Base-by-base conservation (phyloP, 2,113 vertebrate genomes). In the Desmodus rotundus region DNA sequence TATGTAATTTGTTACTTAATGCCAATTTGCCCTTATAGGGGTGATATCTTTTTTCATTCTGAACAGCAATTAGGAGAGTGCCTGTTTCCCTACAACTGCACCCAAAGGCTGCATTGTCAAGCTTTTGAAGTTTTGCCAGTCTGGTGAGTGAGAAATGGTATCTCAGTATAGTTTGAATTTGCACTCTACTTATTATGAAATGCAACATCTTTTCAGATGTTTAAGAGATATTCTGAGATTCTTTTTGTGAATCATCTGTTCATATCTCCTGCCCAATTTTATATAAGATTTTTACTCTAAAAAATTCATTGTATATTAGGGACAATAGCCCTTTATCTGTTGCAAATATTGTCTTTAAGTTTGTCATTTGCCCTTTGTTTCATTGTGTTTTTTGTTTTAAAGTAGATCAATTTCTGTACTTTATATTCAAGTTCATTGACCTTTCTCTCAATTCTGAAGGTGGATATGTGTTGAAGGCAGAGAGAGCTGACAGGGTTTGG, bases 151-250 rank as follows among this genome's bases (percentile, higher is more conserved):
- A 93, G 56, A 54, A 93, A 93, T 50, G 13, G 36, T 91, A 78
- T 43, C 14, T 54, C 58, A 65, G 67, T 65, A 38, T 84, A 70
- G 38, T 77, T 87, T 63, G 65, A 87, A 65, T 77, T 88, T 38
- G 67, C 7, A 68, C 5, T 78, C n/a, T 28, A 24, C 38, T 76
- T 87, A 65, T 36, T 96, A 45, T 76, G 84, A 88, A 67, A 50
- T 82, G 20, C 24, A 77, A 36, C 7, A 80, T 93, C n/a, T 86
- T 95, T 95, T 93, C 45, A 45, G n/a, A 81, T 54, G n/a, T 76
- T 85, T 76, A 90, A 80, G 58, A 87, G n/a, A 91, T 26, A 70
- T 61, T 90, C 92, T 95, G 90, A 90, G 77, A 76, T 74, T 36
- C 7, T 52, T 82, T 93, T 92, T 83, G 47, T 84, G 41, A 93